These are phyloP conservation scores for Oncorhynchus nerka DNA, from an alignment of 2,113 vertebrate genomes.

Conservation along the genomic window DNA sequence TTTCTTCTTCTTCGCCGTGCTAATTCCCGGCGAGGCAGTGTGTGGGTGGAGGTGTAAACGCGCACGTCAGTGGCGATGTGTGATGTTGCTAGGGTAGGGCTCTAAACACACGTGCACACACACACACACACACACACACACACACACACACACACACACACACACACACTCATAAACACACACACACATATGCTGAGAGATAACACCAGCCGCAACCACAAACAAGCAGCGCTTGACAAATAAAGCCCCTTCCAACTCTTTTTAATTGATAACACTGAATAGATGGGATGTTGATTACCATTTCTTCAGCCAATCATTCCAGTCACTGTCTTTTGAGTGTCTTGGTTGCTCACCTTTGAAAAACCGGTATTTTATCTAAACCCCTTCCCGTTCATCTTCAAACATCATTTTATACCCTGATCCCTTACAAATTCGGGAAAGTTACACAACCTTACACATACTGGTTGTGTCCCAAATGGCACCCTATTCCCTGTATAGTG, in stretches of 20 bases:
- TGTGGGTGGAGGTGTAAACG: constrained; percentile 9
- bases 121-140: constrained; percentile 5
- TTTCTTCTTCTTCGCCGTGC: background rate
- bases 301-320: background rate
- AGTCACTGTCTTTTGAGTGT: constrained; percentile 9
- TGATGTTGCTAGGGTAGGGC: constrained; percentile 8
- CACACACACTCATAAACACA: background rate
- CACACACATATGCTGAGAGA: constrained; percentile 19
- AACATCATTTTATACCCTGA: background rate
- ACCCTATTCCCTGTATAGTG: too few relatives aligned
- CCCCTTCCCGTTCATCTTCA: background rate
- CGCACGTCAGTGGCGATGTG: background rate
- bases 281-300: background rate
- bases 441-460: background rate
- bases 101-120: background rate
- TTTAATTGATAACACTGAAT: background rate
- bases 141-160: constrained; percentile 4
- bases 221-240: constrained; percentile 1
- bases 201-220: constrained; percentile 1
- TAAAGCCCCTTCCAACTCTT: background rate
- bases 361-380: background rate
- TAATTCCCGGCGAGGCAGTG: background rate
- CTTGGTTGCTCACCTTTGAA: background rate
- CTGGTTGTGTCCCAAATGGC: background rate
- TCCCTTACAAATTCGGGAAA: background rate